Evolutionary conservation across 2,113 vertebrate species (phyloP).

Genomic region (Myiopsitta monachus): DNA sequence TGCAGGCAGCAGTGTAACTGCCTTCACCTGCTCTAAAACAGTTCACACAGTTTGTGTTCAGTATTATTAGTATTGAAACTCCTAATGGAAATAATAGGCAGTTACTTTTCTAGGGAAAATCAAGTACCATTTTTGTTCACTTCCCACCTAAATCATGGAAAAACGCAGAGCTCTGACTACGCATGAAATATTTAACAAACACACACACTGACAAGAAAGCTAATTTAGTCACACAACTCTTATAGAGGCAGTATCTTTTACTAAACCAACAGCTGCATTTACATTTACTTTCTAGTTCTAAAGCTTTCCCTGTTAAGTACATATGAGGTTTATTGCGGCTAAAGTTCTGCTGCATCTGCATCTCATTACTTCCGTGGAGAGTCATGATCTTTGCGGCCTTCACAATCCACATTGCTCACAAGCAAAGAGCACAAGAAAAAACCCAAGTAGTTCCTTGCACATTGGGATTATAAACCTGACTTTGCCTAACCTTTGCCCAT

Average conservation of each 20-base stretch:
- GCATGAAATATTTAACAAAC: not conserved
- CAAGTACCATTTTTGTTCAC: not conserved
- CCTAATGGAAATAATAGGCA: not conserved
- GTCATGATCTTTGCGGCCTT: not conserved
- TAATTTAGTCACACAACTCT: not conserved
- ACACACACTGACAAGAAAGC: not conserved
- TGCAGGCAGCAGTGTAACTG: not conserved
- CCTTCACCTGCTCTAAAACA: not conserved
- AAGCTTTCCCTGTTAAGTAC: not conserved
- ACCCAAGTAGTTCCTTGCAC: not conserved
- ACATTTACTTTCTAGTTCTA: not conserved
- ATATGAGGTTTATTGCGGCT: not conserved
- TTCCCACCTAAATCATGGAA: not conserved
- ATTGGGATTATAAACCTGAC: fast-evolving
- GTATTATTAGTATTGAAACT: not conserved
- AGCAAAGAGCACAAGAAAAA: not conserved
- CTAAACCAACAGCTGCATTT: not conserved
- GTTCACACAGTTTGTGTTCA: not conserved
- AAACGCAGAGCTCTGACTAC: not conserved
- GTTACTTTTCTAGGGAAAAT: not conserved
- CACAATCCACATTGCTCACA: not conserved
- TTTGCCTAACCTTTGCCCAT: not conserved
- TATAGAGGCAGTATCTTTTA: not conserved
- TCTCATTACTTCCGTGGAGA: not conserved
- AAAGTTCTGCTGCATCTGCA: not conserved